Base-by-base conservation (phyloP, 2,113 vertebrate genomes). In the Hippotragus niger region DNA sequence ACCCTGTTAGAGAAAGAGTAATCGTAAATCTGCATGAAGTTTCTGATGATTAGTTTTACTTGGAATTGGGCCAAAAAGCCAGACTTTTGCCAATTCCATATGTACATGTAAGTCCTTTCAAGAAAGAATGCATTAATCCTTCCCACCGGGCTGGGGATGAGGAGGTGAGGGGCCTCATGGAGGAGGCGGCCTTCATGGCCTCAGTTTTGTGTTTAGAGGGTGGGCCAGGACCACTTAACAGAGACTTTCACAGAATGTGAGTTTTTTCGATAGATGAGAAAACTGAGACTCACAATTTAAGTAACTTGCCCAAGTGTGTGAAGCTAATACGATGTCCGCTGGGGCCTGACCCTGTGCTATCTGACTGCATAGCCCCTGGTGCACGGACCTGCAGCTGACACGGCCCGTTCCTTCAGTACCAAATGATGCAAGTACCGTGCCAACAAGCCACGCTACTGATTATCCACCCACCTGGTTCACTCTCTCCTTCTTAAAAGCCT, bases 81-180 rank as follows among this genome's bases (percentile, higher is more conserved):
- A 99, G 98, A 96, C 97, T 98, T 98, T 98, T 97, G 98, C 98
- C 98, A 98, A 98, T 97, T 98, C 94, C 98, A 95, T 98, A 98
- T 98, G 98, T 98, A 98, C 98, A 97, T 91, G 97, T 90, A 97
- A 98, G 98, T 98, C 98, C 98, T 98, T 98, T 98, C 98, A 98
- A 98, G 98, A 99, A 99, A 98, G 98, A 98, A 98, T 98, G 98
- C 98, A 98, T 98, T 99, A 99, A 99, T 99, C 99, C 99, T 96
- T 98, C 98, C 96, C 93, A 95, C 98, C 91, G 94, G 98, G 97
- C 95, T 95, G 96, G 97, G 98, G 98, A 98, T 98, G 99, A 98
- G 97, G 87, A 91, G 97, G 96, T 96, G 52, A 96, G 97, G 91
- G 94, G 93, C 93, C 95, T 64, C 67, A 0, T 0, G 11, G 82